Conservation (phyloP, 2,888 invertebrate genomes). For the Dryococelus australis region DNA sequence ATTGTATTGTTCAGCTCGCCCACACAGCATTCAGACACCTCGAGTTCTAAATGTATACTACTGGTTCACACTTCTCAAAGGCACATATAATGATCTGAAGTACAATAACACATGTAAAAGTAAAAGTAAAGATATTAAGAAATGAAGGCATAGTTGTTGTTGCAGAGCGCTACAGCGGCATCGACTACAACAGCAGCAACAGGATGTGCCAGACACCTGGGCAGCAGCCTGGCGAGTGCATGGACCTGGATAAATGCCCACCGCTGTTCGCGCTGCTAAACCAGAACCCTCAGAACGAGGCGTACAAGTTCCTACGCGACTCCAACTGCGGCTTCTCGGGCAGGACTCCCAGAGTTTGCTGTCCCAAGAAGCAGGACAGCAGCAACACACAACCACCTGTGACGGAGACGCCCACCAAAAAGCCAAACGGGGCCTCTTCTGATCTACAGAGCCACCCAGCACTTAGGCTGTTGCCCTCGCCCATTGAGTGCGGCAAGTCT, state of each 20-base stretch:
- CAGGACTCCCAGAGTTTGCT: conserved; percentile 63
- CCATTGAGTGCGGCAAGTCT: conserved; percentile 46
- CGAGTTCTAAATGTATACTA: no score
- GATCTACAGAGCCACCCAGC: conserved; percentile 45
- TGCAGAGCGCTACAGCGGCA: not conserved
- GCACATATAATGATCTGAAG: no score
- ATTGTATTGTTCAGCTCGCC: no score
- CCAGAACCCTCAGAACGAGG: conserved; percentile 34
- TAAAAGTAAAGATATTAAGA: no score
- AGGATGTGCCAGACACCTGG: not conserved
- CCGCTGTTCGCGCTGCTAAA: conserved; percentile 33
- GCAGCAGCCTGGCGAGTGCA: conserved; percentile 38
- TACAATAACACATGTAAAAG: no score
- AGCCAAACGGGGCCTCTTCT: conserved; percentile 11
- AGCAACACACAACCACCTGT: not conserved
- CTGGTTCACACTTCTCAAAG: no score
- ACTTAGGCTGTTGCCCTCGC: conserved; percentile 45
- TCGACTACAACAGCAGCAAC: not conserved
- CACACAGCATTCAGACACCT: no score
- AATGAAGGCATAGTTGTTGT: not conserved
- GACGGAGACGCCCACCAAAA: not conserved
- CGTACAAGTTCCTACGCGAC: conserved; percentile 59
- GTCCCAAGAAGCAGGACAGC: conserved; percentile 48
- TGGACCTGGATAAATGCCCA: conserved; percentile 33
- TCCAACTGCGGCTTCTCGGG: conserved; percentile 66